These are phyloP conservation scores for Cancer borealis DNA, from an alignment of 2,888 invertebrate genomes.

Conservation along the genomic window DNA sequence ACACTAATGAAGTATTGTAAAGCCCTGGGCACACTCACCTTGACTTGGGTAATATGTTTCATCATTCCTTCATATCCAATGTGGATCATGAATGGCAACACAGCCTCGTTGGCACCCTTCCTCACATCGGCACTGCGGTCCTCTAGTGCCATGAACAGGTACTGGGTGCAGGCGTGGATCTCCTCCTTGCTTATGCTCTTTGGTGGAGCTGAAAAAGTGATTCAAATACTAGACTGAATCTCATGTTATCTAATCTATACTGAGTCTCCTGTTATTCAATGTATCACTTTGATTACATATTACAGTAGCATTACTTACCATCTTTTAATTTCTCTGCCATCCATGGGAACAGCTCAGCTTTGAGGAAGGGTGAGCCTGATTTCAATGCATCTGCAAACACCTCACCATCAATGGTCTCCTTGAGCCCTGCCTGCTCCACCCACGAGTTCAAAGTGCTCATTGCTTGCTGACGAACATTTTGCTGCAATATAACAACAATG, in stretches of 20 bases:
- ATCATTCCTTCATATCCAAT: constrained; percentile 90
- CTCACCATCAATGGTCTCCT: constrained; percentile 92
- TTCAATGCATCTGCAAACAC: constrained; percentile 93
- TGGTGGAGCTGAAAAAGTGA: constrained; percentile 70
- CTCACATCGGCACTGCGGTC: constrained; percentile 95
- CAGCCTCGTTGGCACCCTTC: constrained; percentile 92
- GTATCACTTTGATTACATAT: not conserved
- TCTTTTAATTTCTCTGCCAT: constrained; percentile 89
- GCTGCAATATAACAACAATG: constrained; percentile 49
- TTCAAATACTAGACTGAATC: not conserved
- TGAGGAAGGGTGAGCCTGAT: constrained; percentile 89
- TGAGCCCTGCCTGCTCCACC: constrained; percentile 88
- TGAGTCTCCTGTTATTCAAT: not conserved
- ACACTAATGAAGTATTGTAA: not conserved
- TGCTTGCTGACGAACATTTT: constrained; percentile 89
- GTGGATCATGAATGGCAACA: constrained; percentile 95
- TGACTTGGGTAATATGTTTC: constrained; percentile 88
- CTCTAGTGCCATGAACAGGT: constrained; percentile 90
- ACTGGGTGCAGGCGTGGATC: constrained; percentile 87
- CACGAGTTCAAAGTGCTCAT: constrained; percentile 91
- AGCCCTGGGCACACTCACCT: constrained; percentile 82
- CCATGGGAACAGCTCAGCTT: constrained; percentile 92
- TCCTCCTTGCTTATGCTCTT: constrained; percentile 85
- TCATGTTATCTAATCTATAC: not conserved
- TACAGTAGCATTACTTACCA: constrained; percentile 76